Percentiles rank a stretch among this genome's conserved stretches.
phyloP scores from a whole-genome alignment of 2,113 vertebrate species.

The Girardinichthys multiradiatus region DNA sequence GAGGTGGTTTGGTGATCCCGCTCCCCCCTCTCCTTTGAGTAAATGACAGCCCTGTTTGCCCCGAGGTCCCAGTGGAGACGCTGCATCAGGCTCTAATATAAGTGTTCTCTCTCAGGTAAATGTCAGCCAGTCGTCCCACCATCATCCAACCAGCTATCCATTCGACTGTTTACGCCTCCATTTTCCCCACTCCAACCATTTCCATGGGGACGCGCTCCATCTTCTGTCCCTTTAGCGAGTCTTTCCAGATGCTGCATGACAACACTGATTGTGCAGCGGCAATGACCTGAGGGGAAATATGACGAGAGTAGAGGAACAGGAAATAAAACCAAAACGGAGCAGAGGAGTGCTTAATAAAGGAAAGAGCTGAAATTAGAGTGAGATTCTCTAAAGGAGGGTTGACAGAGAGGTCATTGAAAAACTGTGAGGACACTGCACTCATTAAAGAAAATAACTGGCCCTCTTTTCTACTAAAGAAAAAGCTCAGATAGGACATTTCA shows the following conservation, averaged over 20 bases:
- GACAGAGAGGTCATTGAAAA: constrained; percentile 6
- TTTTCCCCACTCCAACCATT: constrained; percentile 28
- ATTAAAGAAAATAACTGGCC: constrained; percentile 21
- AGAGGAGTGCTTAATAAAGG: constrained; percentile 14
- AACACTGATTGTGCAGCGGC: constrained; percentile 8
- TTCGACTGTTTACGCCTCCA: constrained; percentile 39
- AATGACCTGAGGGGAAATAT: constrained; percentile 13
- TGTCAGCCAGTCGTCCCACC: constrained; percentile 72
- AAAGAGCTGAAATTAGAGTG: constrained; percentile 25
- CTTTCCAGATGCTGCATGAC: constrained; percentile 39
- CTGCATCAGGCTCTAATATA: constrained; percentile 69
- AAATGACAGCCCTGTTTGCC: constrained; percentile 82
- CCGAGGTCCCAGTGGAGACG: constrained; percentile 59
- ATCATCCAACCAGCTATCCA: constrained; percentile 20
- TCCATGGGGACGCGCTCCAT: constrained; percentile 27
- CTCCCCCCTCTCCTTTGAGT: constrained; percentile 51
- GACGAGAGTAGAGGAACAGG: constrained; percentile 13
- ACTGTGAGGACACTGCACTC: constrained; percentile 1
- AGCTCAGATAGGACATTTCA: constrained; percentile 34
- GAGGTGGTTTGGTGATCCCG: constrained; percentile 63
- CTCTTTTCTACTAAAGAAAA: constrained; percentile 10
- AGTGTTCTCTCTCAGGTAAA: constrained; percentile 78
- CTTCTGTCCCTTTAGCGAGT: constrained; percentile 29
- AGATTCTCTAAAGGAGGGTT: not conserved
- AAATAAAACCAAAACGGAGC: constrained; percentile 21